A percentile compares a stretch with the other conserved stretches of the same genome.
These are phyloP conservation scores for Nyctibius bracteatus DNA, from an alignment of 2,113 vertebrate genomes.

Conservation along the genomic window DNA sequence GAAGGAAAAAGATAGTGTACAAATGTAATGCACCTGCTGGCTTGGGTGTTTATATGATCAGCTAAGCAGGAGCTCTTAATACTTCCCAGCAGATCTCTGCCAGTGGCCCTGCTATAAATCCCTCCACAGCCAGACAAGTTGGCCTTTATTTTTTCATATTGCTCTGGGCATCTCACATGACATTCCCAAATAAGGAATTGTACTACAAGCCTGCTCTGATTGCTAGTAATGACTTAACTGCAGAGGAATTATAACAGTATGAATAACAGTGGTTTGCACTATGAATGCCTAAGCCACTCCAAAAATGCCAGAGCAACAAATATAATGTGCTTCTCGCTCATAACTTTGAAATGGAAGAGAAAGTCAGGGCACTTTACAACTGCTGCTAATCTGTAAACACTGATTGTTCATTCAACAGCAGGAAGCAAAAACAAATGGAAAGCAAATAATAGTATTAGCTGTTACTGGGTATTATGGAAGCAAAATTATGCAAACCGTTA, in stretches of 20 bases:
- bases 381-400: conserved; percentile 68
- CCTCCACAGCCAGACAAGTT: conserved; percentile 87
- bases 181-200: conserved; percentile 99
- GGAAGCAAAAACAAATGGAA: conserved; percentile 54
- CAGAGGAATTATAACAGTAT: conserved; percentile 94
- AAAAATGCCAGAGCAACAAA: conserved; percentile 74
- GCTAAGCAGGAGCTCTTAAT: conserved; percentile 60
- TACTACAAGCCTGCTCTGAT: conserved; percentile 88
- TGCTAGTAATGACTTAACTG: conserved; percentile 94
- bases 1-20: conserved; percentile 58
- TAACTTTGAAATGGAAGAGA: conserved; percentile 64
- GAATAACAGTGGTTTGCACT: conserved; percentile 81
- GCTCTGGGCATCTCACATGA: conserved; percentile 94
- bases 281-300: conserved; percentile 73
- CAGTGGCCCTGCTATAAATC: conserved; percentile 84
- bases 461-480: neutral
- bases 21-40: conserved; percentile 66
- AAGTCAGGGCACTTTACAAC: conserved; percentile 68
- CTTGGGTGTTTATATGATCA: conserved; percentile 58
- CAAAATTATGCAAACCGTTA: neutral
- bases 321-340: conserved; percentile 66
- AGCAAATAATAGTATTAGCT: conserved; percentile 25
- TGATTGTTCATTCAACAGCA: conserved; percentile 69
- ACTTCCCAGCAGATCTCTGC: conserved; percentile 83
- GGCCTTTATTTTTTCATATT: conserved; percentile 85